Evolutionary conservation across 2,797 vertebrate genomes (phyloP).

Genomic region (Peromyscus attwateri): DNA sequence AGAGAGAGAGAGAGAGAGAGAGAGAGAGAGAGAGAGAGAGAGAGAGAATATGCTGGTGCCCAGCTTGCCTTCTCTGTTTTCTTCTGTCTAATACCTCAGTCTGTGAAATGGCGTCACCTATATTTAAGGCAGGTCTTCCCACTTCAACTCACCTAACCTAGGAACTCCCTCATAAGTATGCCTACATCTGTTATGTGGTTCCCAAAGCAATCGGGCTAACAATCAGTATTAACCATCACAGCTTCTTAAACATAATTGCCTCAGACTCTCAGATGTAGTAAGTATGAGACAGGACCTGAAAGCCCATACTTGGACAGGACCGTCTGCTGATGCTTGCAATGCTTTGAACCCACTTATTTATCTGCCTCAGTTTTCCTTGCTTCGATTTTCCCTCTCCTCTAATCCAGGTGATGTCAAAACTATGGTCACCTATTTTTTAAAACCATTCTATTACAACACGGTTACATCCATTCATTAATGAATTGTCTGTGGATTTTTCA

Average conservation of each 20-base stretch:
- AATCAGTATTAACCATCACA: not conserved
- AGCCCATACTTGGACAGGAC: not conserved
- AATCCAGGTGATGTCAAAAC: not conserved
- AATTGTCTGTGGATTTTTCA: constrained; percentile 14
- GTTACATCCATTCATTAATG: not conserved
- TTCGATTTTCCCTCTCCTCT: not conserved
- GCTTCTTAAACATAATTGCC: not conserved
- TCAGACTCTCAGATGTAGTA: not conserved
- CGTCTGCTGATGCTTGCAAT: not conserved
- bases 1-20: not conserved
- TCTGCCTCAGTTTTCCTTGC: not conserved
- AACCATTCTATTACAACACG: not conserved
- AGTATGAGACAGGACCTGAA: not conserved
- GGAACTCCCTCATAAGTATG: not conserved
- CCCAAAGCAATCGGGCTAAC: not conserved
- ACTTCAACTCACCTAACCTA: not conserved
- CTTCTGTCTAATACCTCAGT: not conserved
- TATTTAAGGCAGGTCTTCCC: not conserved
- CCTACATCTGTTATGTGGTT: not conserved
- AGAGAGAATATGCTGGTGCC: too few species aligned
- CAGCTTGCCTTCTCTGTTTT: not conserved
- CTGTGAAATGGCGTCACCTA: not conserved
- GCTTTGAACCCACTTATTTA: not conserved
- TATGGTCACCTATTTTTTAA: constrained; percentile 32
- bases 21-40: too few species aligned